Base-by-base conservation (phyloP, 2,113 vertebrate species). In the Plecotus auritus region DNA sequence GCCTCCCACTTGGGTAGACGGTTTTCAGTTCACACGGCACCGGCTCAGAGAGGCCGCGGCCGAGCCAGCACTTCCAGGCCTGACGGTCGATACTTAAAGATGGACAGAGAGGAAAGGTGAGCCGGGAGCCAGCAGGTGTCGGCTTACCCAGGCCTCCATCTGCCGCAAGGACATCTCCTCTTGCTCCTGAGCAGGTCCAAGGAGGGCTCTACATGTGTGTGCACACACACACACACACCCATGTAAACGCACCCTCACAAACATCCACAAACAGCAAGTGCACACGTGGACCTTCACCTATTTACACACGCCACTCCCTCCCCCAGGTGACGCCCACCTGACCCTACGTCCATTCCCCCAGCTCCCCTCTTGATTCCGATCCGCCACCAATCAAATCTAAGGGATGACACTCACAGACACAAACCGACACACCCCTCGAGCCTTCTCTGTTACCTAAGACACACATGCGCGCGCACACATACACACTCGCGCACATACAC, bases 401-500 rank as follows among this genome's bases (percentile, higher is more conserved):
- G 30, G 47, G 92, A 11, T 3, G 80, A 40, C 18, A 13, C 42
- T 12, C 12, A 49, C 5, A 47, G 18, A 11, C 28, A 16, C 70
- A n/a, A 30, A 47, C 5, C 23, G 2, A 16, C 32, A 17, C 10
- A 9, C 16, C 14, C 32, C 47, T 40, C 1, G 0, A 28, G 1
- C 45, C 81, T 5, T 4, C 81, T 92, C 22, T 1, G 35, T 37
- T 13, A 6, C 35, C 81, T 10, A 9, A 66, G 69, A 5, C 23
- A 1, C 17, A 4, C 9, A 6, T 2, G 0, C 18, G 7, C 3
- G 7, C 22, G 2, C 23, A 1, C 13, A 9, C 7, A 32, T 6
- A 17, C 20, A 20, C 51, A 10, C 0, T 0, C 9, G 28, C 4
- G 0, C 1, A 14, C 35, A 2, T 8, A n/a, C 0, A 12, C 1